Conservation (phyloP, 2,888 invertebrate species). For the Synanthedon vespiformis region DNA sequence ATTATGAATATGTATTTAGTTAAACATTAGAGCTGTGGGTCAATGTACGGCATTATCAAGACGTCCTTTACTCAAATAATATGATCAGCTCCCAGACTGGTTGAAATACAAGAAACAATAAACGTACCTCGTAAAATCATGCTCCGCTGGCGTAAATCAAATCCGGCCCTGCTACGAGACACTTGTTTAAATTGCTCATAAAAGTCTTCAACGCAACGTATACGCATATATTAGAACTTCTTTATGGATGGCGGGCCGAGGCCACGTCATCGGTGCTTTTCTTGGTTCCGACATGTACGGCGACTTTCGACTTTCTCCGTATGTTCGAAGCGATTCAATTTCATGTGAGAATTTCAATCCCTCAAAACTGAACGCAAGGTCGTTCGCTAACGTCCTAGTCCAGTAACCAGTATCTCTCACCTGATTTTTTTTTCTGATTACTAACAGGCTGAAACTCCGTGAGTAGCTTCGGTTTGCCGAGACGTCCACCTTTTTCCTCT, state of each 20-base stretch:
- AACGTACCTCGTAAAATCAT: slow-evolving; percentile 47
- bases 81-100: slow-evolving; percentile 46
- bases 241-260: slow-evolving; percentile 33
- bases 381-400: too few species aligned
- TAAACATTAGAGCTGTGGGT: slow-evolving; percentile 5
- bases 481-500: too few species aligned
- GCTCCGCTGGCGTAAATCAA: slow-evolving; percentile 60
- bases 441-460: too few species aligned
- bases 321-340: too few species aligned
- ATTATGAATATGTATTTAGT: too few species aligned
- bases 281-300: not conserved
- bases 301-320: not conserved
- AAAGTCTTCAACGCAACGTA: slow-evolving; percentile 51
- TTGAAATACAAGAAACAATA: slow-evolving; percentile 55
- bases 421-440: too few species aligned
- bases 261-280: slow-evolving; percentile 23
- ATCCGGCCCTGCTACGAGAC: slow-evolving; percentile 39
- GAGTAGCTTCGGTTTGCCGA: too few species aligned
- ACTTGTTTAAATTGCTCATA: slow-evolving; percentile 62
- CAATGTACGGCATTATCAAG: slow-evolving; percentile 15
- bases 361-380: too few species aligned
- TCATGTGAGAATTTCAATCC: too few species aligned
- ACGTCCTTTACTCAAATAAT: slow-evolving; percentile 36
- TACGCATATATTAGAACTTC: slow-evolving; percentile 50
- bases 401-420: too few species aligned